A percentile compares a stretch with the other conserved stretches of the same genome.
Conservation (phyloP, 2,797 vertebrate species). For the Garrulus glandarius region DNA sequence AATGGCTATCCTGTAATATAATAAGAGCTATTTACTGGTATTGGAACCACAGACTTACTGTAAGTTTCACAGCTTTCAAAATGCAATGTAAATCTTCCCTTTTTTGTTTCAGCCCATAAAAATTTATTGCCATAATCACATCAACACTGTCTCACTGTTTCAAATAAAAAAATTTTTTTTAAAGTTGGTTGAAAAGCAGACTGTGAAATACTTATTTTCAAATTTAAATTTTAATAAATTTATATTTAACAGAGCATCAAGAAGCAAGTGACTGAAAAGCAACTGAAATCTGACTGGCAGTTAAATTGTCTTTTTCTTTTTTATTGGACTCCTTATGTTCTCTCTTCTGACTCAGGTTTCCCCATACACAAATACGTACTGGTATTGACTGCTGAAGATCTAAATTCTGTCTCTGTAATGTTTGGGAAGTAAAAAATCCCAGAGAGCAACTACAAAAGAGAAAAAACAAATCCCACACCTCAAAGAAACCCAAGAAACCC, state of each 20-base stretch:
- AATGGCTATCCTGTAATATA: slow-evolving; percentile 62
- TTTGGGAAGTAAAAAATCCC: background rate
- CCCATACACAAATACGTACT: background rate
- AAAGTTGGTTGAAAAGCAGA: background rate
- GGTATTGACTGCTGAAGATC: background rate
- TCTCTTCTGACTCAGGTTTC: background rate
- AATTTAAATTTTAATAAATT: background rate
- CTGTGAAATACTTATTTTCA: background rate
- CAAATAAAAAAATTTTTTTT: background rate
- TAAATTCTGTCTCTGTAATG: background rate
- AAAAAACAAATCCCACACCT: background rate
- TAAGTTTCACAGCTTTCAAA: slow-evolving; percentile 67
- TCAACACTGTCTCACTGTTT: slow-evolving; percentile 35
- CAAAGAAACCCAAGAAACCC: background rate
- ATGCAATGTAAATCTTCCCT: slow-evolving; percentile 1
- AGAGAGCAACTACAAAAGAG: background rate
- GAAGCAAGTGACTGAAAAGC: background rate
- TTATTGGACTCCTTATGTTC: background rate
- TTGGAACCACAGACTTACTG: slow-evolving; percentile 57
- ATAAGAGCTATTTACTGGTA: slow-evolving; percentile 69
- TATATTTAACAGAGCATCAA: background rate
- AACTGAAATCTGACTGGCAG: background rate
- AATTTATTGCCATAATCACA: slow-evolving; percentile 60
- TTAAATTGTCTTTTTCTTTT: background rate
- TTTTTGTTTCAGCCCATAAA: background rate